A percentile compares a stretch with the other conserved stretches of the same genome.
phyloP scores from a whole-genome alignment of 2,888 invertebrate genomes.

The Brenthis daphne region DNA sequence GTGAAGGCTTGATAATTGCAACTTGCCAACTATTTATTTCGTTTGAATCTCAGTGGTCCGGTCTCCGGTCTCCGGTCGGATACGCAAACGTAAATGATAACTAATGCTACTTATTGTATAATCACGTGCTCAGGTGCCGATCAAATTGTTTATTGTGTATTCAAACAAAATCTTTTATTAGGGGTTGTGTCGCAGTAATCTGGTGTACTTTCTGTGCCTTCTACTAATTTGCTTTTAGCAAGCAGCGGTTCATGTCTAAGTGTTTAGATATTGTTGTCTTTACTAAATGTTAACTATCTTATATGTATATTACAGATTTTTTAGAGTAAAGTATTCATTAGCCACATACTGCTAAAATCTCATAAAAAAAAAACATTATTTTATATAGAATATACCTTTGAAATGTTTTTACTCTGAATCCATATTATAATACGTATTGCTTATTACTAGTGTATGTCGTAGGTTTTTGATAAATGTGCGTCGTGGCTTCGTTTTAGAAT shows the following conservation, averaged over 20 bases:
- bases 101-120: conserved; percentile 24
- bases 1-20: conserved; percentile 32
- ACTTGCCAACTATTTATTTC: conserved; percentile 26
- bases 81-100: not conserved
- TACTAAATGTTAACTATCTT: conserved; percentile 44
- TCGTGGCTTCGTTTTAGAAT: conserved; percentile 63
- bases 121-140: conserved; percentile 43
- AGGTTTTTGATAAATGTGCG: conserved; percentile 52
- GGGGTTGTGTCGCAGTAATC: conserved; percentile 64
- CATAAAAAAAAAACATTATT: conserved; percentile 32
- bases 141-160: conserved; percentile 42
- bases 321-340: conserved; percentile 34
- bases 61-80: not conserved
- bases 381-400: conserved; percentile 36
- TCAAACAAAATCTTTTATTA: conserved; percentile 50
- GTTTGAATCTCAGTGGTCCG: conserved; percentile 34
- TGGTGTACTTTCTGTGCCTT: conserved; percentile 73
- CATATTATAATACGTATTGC: conserved; percentile 29
- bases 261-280: conserved; percentile 53
- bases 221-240: conserved; percentile 61
- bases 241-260: conserved; percentile 54
- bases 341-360: conserved; percentile 33
- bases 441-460: conserved; percentile 32
- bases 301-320: conserved; percentile 39
- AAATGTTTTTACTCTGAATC: conserved; percentile 30